phyloP scores from a whole-genome alignment of 2,888 invertebrate species.

The Lycaena phlaeas region DNA sequence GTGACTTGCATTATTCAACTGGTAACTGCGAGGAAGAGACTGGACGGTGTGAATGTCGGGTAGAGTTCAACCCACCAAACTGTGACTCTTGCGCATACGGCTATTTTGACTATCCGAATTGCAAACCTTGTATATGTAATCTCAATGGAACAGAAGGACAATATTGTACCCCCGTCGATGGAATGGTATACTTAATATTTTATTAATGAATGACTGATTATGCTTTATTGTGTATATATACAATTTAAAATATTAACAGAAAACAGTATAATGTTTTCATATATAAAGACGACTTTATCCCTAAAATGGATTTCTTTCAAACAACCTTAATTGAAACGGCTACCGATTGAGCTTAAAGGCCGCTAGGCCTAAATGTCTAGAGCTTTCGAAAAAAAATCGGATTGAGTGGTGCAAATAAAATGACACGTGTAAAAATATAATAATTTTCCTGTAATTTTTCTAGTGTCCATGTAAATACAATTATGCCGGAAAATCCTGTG shows the following conservation, averaged over 20 bases:
- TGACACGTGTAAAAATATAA: no score
- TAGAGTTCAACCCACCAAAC: conserved; percentile 83
- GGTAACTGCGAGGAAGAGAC: conserved; percentile 94
- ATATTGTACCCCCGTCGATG: conserved; percentile 88
- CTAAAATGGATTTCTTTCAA: no score
- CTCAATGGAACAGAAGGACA: conserved; percentile 90
- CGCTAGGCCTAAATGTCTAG: no score
- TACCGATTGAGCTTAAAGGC: no score
- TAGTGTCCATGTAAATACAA: conserved; percentile 92
- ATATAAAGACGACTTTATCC: no score
- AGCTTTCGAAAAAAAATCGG: no score
- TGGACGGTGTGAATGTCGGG: conserved; percentile 91
- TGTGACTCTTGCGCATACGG: conserved; percentile 92
- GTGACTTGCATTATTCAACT: conserved; percentile 87
- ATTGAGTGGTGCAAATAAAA: no score
- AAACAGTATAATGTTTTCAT: no score
- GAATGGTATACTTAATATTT: conserved; percentile 67
- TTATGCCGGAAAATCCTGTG: conserved; percentile 89
- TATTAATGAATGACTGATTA: not conserved
- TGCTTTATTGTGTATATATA: no score
- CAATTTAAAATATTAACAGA: no score
- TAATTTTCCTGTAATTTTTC: no score
- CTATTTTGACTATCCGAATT: conserved; percentile 93
- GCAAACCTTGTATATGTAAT: conserved; percentile 94
- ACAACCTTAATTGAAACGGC: no score